A percentile compares a stretch with the other conserved stretches of the same genome.
phyloP scores from a whole-genome alignment of 2,113 vertebrate genomes.

The Anolis sagrei region DNA sequence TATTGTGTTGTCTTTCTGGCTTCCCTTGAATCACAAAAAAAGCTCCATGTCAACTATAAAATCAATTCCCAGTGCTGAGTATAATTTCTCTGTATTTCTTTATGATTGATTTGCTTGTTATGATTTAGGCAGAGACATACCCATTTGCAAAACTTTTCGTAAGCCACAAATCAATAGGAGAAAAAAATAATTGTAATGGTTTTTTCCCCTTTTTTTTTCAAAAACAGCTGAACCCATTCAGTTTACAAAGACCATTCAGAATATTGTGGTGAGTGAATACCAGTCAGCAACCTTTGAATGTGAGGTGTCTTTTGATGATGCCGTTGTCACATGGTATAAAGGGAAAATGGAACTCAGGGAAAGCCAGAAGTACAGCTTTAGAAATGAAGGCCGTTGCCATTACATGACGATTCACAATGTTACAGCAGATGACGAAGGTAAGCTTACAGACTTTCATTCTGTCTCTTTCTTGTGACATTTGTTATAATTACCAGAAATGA shows the following conservation, averaged over 20 bases:
- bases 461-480: neutral
- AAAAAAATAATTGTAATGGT: neutral
- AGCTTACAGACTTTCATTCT: constrained; percentile 45
- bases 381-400: constrained; percentile 93
- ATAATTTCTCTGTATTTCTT: constrained; percentile 23
- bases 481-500: neutral
- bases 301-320: constrained; percentile 97
- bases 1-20: neutral
- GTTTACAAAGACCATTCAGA: constrained; percentile 98
- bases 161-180: no score
- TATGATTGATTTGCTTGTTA: neutral
- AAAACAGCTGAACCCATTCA: constrained; percentile 95
- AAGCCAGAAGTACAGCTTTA: constrained; percentile 96
- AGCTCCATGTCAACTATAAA: neutral
- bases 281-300: constrained; percentile 97
- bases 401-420: constrained; percentile 99
- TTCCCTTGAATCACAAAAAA: constrained; percentile 31
- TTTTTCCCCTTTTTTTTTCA: constrained; percentile 34
- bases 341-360: constrained; percentile 92
- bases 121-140: neutral
- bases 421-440: constrained; percentile 96
- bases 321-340: constrained; percentile 98
- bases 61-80: constrained; percentile 41
- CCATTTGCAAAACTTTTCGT: neutral
- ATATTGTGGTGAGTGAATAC: constrained; percentile 94